These are phyloP conservation scores for Tenthredo scrophulariae DNA, from an alignment of 2,888 invertebrate genomes.

Conservation along the genomic window DNA sequence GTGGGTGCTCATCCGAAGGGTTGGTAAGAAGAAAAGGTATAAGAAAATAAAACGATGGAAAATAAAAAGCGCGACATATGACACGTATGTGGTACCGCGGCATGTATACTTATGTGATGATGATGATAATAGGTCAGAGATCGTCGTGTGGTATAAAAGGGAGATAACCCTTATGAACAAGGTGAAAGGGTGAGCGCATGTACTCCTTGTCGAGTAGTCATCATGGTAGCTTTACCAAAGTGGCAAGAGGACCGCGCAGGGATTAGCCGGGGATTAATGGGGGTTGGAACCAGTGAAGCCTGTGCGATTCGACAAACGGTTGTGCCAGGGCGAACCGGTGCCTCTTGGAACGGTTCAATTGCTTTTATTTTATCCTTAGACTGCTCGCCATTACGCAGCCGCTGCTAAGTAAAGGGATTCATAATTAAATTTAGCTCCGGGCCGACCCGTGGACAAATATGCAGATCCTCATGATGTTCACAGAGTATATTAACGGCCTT, in stretches of 20 bases:
- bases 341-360: conserved; percentile 28
- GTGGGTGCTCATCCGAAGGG: conserved; percentile 6
- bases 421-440: conserved; percentile 20
- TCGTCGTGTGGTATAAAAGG: background rate
- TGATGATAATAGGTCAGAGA: background rate
- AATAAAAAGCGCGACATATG: background rate
- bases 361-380: background rate
- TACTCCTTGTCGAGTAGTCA: conserved; percentile 19
- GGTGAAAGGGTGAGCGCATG: background rate
- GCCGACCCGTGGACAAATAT: conserved; percentile 20
- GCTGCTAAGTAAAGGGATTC: conserved; percentile 16
- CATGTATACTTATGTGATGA: background rate
- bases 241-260: conserved; percentile 26
- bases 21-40: background rate
- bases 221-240: conserved; percentile 21
- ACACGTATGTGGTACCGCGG: background rate
- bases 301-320: conserved; percentile 35
- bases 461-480: conserved; percentile 5
- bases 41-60: background rate
- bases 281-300: conserved; percentile 2
- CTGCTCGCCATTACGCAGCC: conserved; percentile 20
- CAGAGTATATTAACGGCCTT: background rate
- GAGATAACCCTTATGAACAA: background rate
- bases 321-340: background rate
- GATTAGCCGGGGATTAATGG: conserved; percentile 37